A percentile compares a stretch with the other conserved stretches of the same genome.
Evolutionary conservation across 2,113 vertebrate genomes (phyloP).

Genomic region (Rhinichthys klamathensis): DNA sequence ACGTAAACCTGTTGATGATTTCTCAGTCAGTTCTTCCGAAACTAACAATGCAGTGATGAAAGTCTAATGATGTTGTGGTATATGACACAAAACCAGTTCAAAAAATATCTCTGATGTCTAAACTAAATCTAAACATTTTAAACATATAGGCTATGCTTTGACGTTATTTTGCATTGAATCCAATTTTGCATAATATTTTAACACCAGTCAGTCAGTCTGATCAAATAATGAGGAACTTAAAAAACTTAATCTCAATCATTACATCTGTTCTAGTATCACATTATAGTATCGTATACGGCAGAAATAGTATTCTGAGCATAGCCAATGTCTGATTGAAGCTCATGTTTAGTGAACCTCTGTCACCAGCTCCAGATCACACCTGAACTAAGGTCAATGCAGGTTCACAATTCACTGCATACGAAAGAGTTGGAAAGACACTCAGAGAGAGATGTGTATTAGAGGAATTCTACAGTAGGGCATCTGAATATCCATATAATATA

Average conservation of each 20-base stretch:
- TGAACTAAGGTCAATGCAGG: not conserved
- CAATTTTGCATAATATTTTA: too few species aligned
- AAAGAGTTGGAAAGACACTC: not conserved
- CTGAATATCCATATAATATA: not conserved
- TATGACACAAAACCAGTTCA: not conserved
- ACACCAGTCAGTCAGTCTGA: too few species aligned
- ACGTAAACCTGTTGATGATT: not conserved
- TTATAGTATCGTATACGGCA: too few species aligned
- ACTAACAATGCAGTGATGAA: not conserved
- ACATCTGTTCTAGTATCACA: too few species aligned
- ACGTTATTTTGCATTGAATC: too few species aligned
- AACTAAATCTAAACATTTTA: too few species aligned
- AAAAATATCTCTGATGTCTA: not conserved
- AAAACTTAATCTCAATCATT: too few species aligned
- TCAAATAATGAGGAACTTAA: too few species aligned
- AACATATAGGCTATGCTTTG: too few species aligned
- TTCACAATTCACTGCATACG: not conserved
- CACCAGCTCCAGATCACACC: not conserved
- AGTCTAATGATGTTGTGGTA: conserved; percentile 7
- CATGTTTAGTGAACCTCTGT: conserved; percentile 12
- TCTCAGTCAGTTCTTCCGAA: not conserved
- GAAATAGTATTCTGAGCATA: too few species aligned
- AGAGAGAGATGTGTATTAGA: not conserved
- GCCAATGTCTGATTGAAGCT: not conserved
- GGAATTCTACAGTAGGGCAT: not conserved